These are phyloP conservation scores for Melanerpes aurifrons DNA, from an alignment of 2,113 vertebrate genomes.

Conservation along the genomic window DNA sequence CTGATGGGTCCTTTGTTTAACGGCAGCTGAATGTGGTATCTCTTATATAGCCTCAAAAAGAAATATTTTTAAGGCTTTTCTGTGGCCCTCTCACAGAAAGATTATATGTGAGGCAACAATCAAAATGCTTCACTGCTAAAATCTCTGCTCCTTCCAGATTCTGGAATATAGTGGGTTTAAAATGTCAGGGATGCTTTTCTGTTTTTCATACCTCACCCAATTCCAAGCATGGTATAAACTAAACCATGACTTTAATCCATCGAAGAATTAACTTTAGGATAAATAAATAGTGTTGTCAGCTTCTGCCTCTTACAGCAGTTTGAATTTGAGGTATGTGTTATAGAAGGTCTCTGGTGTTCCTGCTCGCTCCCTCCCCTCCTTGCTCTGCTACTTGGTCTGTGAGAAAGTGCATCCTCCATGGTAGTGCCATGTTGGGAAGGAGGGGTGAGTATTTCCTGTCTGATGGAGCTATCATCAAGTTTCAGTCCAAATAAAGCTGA, in stretches of 20 bases:
- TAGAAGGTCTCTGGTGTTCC: not conserved
- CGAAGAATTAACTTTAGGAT: slow-evolving; percentile 48
- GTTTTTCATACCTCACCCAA: not conserved
- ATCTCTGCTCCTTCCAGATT: not conserved
- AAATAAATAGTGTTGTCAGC: slow-evolving; percentile 48
- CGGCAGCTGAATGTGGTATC: not conserved
- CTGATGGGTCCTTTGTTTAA: not conserved
- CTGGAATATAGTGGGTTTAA: not conserved
- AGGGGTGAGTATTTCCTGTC: slow-evolving; percentile 70
- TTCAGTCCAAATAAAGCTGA: slow-evolving; percentile 78
- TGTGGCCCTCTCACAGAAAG: not conserved
- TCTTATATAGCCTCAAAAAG: not conserved
- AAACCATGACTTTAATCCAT: not conserved
- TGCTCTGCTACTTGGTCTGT: slow-evolving; percentile 33
- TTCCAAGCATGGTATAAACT: not conserved
- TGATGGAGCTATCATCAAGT: slow-evolving; percentile 67
- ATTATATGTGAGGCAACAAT: not conserved
- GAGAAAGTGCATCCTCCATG: slow-evolving; percentile 68
- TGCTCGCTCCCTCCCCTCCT: not conserved
- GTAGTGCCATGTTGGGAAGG: slow-evolving; percentile 45
- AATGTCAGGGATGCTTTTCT: not conserved
- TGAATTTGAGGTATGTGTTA: not conserved
- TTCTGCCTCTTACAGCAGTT: slow-evolving; percentile 32
- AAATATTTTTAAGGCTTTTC: not conserved
- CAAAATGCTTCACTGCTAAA: not conserved